phyloP scores from a whole-genome alignment of 92 coral and sea anemone genomes.

The Diadumene lineata region DNA sequence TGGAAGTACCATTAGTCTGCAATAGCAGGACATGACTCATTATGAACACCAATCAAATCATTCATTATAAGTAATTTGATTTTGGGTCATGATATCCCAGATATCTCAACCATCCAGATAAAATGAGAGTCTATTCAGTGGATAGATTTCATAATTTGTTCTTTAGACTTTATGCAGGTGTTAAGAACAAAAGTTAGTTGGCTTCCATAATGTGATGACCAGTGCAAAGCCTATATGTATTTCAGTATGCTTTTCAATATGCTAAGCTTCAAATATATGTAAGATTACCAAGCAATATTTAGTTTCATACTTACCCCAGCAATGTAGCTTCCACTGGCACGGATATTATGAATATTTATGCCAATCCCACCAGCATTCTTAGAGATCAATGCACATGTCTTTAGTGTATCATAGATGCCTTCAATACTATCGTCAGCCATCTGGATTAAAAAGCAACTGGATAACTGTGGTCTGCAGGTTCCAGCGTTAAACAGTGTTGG shows the following conservation, averaged over 20 bases:
- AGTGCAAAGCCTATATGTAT: no score
- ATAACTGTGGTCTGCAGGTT: slow-evolving; percentile 88
- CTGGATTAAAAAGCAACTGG: slow-evolving; percentile 85
- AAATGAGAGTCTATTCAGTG: no score
- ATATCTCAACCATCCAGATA: no score
- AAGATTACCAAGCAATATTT: slow-evolving; percentile 1
- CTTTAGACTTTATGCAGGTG: no score
- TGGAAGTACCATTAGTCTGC: slow-evolving; percentile 92
- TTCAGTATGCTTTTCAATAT: no score
- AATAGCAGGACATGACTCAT: not conserved
- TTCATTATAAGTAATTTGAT: no score
- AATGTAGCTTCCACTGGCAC: slow-evolving; percentile 96
- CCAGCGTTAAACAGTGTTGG: slow-evolving; percentile 96
- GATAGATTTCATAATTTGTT: no score
- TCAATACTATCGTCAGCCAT: slow-evolving; percentile 96
- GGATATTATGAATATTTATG: slow-evolving; percentile 77
- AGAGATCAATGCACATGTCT: slow-evolving; percentile 91
- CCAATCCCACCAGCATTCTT: slow-evolving; percentile 98
- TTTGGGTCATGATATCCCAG: no score
- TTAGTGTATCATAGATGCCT: slow-evolving; percentile 91
- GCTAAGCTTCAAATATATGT: no score
- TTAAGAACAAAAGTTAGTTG: no score
- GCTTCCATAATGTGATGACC: no score
- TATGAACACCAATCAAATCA: no score
- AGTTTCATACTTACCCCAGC: slow-evolving; percentile 78